Evolutionary conservation across 2,888 invertebrate species (phyloP), one percentile per base, ranked within the genome.

Genomic region (Hypsopygia costalis): DNA sequence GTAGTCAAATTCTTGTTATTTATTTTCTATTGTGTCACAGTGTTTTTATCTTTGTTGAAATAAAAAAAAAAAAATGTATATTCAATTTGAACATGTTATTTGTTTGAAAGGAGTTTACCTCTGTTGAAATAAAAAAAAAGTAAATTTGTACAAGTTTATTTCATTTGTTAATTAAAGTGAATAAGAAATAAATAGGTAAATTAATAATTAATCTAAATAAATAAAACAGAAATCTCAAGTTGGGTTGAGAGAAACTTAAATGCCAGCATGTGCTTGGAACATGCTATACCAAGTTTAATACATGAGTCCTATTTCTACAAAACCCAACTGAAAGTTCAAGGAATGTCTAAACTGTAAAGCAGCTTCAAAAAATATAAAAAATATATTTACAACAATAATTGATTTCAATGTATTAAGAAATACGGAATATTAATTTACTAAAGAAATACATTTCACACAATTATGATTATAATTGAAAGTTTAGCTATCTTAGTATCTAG

Each of bases 321-420:
- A 89, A 89, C 89, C 89, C 89, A 89, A 89, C 89, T 81, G 89
- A 89, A 89, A 89, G 89, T 88, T 80, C 86, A 50, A 66, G 67
- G 61, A 66, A 60, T 62, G 58, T 65, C 55, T 69, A 65, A 72
- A 62, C 54, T 66, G 68, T 55, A 34, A 25, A 25, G 25, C 61
- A 64, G 55, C 47, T 66, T 65, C 69, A 66, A 56, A 59, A 44
- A 57, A 57, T 52, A 58, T 50, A 52, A 50, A n/a, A 55, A 54
- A 54, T 51, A 78, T 83, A 83, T 83, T 79, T 83, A 85, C 82
- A 83, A 73, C 56, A 52, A 42, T 52, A 49, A 48, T 29, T 10
- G 9, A 5, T 36, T 16, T 16, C 36, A 37, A 40, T 49, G 41
- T 51, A 47, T 48, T 51, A 47, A 16, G 22, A 25, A 37, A 38